Evolutionary conservation across 2,113 vertebrate genomes (phyloP).

Genomic region (Pedetes capensis): DNA sequence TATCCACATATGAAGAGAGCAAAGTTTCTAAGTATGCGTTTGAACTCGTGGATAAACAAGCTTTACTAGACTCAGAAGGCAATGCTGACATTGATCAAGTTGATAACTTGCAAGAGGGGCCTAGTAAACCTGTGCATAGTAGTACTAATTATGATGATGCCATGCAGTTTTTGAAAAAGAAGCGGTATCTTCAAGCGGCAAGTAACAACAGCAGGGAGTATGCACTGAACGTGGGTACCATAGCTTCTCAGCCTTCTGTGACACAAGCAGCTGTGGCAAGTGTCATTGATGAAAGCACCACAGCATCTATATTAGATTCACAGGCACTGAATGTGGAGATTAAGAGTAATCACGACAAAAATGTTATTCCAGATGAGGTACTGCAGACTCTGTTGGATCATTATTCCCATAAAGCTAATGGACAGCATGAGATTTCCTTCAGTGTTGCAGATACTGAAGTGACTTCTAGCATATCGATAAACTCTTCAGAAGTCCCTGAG

Average conservation of each 20-base stretch:
- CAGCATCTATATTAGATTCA: conserved; percentile 92
- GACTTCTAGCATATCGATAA: conserved; percentile 98
- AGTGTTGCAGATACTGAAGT: conserved; percentile 96
- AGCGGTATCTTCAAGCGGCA: conserved; percentile 95
- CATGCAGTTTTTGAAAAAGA: conserved; percentile 99
- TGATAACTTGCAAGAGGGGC: conserved; percentile 91
- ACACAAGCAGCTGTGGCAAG: conserved; percentile 93
- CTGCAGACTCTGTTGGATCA: conserved; percentile 97
- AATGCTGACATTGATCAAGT: conserved; percentile 92
- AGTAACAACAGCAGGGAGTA: conserved; percentile 93
- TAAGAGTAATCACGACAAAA: conserved; percentile 95
- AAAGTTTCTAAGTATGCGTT: conserved; percentile 96
- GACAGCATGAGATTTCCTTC: conserved; percentile 95
- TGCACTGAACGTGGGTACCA: conserved; percentile 91
- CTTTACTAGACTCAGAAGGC: conserved; percentile 91
- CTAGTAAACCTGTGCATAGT: conserved; percentile 92
- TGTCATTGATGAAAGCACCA: conserved; percentile 92
- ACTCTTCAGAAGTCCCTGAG: conserved; percentile 94
- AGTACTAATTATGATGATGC: conserved; percentile 99
- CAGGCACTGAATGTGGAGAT: conserved; percentile 92
- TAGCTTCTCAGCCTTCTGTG: conserved; percentile 93
- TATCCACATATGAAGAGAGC: conserved; percentile 92
- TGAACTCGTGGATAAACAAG: conserved; percentile 96
- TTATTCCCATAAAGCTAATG: conserved; percentile 97
- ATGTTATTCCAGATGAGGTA: conserved; percentile 96